A percentile compares a stretch with the other conserved stretches of the same genome.
Evolutionary conservation across 2,888 invertebrate species (phyloP).

Genomic region (Nephrotoma flavescens): DNA sequence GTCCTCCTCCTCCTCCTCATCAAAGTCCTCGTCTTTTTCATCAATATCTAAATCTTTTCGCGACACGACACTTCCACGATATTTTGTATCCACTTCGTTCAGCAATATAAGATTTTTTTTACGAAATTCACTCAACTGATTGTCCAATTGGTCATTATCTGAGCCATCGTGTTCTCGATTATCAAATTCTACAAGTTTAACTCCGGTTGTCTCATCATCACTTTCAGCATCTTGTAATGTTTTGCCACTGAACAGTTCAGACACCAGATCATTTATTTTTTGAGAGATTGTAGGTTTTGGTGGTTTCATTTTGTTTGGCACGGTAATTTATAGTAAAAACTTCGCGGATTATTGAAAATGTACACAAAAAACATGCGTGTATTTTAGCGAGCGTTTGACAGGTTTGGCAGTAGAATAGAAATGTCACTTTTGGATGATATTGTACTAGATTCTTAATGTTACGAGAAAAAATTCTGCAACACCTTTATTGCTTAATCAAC

Average conservation of each 20-base stretch:
- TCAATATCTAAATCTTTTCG: conserved; percentile 32
- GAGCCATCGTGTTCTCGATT: conserved; percentile 16
- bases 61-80: conserved; percentile 55
- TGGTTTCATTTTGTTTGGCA: neutral
- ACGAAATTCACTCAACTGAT: conserved; percentile 46
- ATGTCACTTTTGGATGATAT: neutral
- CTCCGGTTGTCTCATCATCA: conserved; percentile 44
- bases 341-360: neutral
- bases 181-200: conserved; percentile 34
- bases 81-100: conserved; percentile 55
- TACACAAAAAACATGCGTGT: neutral
- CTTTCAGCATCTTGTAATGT: conserved; percentile 30
- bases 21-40: conserved; percentile 12
- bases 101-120: conserved; percentile 49
- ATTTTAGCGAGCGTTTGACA: neutral
- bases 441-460: too few species aligned
- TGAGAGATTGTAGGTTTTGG: neutral
- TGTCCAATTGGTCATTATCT: conserved; percentile 23
- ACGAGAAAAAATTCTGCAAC: too few species aligned
- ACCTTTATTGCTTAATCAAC: too few species aligned
- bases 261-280: neutral
- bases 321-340: neutral
- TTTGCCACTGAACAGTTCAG: neutral
- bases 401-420: neutral
- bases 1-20: conserved; percentile 16